Conservation (phyloP, 1,140 invertebrate genomes). For the Reticulitermes speratus region DNA sequence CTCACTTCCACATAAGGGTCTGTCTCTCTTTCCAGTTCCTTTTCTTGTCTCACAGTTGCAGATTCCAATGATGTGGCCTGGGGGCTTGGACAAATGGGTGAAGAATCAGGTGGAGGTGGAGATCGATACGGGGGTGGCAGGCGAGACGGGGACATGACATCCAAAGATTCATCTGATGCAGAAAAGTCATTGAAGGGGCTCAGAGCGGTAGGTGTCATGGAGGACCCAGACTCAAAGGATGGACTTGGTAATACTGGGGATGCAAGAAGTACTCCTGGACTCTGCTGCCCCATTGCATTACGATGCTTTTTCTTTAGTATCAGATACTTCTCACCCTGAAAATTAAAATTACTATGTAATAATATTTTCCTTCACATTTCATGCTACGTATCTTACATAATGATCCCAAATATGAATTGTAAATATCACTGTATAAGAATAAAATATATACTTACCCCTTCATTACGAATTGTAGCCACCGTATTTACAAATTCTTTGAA, state of each 20-base stretch:
- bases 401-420: no score
- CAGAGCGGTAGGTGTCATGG: slow-evolving; percentile 42
- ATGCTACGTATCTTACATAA: no score
- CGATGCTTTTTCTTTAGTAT: slow-evolving; percentile 76
- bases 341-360: slow-evolving; percentile 31
- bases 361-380: no score
- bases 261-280: slow-evolving; percentile 23
- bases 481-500: slow-evolving; percentile 92
- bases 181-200: slow-evolving; percentile 41
- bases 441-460: slow-evolving; percentile 42
- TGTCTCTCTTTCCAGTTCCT: neutral
- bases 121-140: slow-evolving; percentile 63
- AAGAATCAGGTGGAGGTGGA: slow-evolving; percentile 36
- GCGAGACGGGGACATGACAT: slow-evolving; percentile 44
- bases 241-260: slow-evolving; percentile 27
- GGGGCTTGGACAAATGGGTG: slow-evolving; percentile 33
- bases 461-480: slow-evolving; percentile 73
- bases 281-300: slow-evolving; percentile 43
- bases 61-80: neutral
- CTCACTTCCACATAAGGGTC: neutral
- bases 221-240: slow-evolving; percentile 37
- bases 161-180: slow-evolving; percentile 40
- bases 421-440: no score
- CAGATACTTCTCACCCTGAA: slow-evolving; percentile 75
- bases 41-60: neutral